Conservation (phyloP, 1,140 invertebrate genomes). For the Tetramorium simillimum region DNA sequence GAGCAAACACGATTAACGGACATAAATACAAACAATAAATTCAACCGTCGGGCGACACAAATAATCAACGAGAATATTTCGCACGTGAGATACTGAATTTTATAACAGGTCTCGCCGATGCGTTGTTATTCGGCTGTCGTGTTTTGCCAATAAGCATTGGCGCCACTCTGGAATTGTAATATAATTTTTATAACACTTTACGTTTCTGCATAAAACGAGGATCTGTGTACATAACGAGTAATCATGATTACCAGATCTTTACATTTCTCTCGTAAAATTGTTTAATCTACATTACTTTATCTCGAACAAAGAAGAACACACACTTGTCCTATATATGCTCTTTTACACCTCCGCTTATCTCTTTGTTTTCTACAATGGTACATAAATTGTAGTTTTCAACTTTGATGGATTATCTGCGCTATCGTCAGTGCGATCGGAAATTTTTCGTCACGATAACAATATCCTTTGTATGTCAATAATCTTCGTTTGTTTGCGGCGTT, state of each 20-base stretch:
- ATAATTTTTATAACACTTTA: neutral
- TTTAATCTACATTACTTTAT: neutral
- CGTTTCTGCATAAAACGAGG: neutral
- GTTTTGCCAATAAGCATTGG: neutral
- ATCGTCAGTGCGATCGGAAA: neutral
- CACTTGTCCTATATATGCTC: slow-evolving; percentile 4
- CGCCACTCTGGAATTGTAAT: neutral
- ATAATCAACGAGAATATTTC: neutral
- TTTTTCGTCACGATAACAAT: slow-evolving; percentile 10
- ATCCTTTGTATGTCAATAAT: neutral
- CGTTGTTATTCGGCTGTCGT: neutral
- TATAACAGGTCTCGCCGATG: neutral
- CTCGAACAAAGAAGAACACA: neutral
- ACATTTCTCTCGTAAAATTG: neutral
- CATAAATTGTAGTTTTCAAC: slow-evolving; percentile 6
- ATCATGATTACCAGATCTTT: neutral
- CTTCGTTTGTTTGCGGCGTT: neutral
- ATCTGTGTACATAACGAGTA: neutral
- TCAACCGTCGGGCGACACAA: slow-evolving; percentile 58
- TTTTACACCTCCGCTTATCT: slow-evolving; percentile 5
- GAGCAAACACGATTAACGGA: slow-evolving; percentile 62
- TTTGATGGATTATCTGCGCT: slow-evolving; percentile 22
- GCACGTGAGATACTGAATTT: neutral
- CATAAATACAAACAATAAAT: slow-evolving; percentile 77
- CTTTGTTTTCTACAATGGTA: neutral